Conservation (phyloP, 2,113 vertebrate genomes). For the Rattus rattus region DNA sequence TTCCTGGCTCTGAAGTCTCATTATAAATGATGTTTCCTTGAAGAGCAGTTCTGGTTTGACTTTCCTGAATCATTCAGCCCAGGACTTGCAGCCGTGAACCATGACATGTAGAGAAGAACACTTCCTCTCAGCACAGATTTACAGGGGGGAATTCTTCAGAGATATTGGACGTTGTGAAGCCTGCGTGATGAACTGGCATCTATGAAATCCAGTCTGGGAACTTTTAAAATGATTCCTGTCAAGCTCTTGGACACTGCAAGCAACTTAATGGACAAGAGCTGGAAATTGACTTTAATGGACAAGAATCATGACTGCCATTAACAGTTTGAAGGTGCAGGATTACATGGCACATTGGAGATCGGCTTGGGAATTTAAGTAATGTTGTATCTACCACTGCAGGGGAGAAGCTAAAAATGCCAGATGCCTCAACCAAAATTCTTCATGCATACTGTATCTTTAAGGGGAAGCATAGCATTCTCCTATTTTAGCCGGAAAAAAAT, state of each 20-base stretch:
- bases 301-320: neutral
- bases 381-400: neutral
- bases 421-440: neutral
- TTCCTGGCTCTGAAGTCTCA: constrained; percentile 61
- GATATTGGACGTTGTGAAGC: constrained; percentile 1
- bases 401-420: neutral
- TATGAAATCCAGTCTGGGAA: neutral
- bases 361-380: constrained; percentile 13
- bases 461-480: neutral
- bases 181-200: neutral
- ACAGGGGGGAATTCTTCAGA: constrained; percentile 55
- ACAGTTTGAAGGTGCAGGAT: neutral
- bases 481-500: constrained; percentile 4
- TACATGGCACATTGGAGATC: neutral
- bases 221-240: neutral
- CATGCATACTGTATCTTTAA: neutral
- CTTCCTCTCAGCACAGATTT: constrained; percentile 63
- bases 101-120: neutral
- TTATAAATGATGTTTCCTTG: constrained; percentile 52
- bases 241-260: neutral
- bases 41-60: constrained; percentile 40
- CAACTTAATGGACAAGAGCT: neutral
- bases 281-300: neutral
- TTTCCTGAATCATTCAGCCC: constrained; percentile 54
- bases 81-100: constrained; percentile 35